Evolutionary conservation across 92 coral and sea anemone genomes (phyloP).

Genomic region (Siderastrea siderea): DNA sequence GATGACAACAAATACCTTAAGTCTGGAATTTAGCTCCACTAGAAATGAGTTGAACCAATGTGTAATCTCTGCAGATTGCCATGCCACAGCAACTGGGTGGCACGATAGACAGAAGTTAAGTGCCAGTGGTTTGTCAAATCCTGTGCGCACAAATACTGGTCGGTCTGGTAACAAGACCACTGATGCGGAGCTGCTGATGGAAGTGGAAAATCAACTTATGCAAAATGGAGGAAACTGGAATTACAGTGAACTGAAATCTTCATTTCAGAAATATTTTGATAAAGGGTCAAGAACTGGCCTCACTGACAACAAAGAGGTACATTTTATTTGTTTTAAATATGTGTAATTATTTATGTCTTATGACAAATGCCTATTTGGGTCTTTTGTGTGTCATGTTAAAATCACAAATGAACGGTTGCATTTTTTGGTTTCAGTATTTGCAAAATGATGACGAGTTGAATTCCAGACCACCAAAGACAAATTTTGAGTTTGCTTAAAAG

Average conservation of each 20-base stretch:
- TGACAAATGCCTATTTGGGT: background rate
- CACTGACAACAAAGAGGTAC: conserved; percentile 71
- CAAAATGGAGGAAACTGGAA: conserved; percentile 40
- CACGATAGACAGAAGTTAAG: conserved; percentile 38
- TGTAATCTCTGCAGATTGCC: conserved; percentile 15
- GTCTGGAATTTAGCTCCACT: background rate
- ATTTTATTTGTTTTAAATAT: background rate
- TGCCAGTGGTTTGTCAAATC: conserved; percentile 35
- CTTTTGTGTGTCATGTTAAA: too few relatives aligned
- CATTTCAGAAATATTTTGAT: conserved; percentile 65
- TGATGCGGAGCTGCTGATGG: conserved; percentile 57
- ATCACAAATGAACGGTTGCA: too few relatives aligned
- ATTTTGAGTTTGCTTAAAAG: too few relatives aligned
- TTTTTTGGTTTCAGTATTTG: too few relatives aligned
- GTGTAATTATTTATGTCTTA: background rate
- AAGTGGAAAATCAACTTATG: conserved; percentile 62
- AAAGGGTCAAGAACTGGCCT: conserved; percentile 59
- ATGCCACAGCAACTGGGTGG: background rate
- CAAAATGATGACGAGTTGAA: too few relatives aligned
- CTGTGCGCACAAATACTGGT: conserved; percentile 12
- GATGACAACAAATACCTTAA: background rate
- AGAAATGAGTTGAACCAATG: background rate
- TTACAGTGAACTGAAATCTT: conserved; percentile 52
- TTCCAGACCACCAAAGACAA: too few relatives aligned
- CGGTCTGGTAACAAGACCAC: background rate